Conservation (phyloP, 1,140 invertebrate species). For the Temnothorax nylanderi region DNA sequence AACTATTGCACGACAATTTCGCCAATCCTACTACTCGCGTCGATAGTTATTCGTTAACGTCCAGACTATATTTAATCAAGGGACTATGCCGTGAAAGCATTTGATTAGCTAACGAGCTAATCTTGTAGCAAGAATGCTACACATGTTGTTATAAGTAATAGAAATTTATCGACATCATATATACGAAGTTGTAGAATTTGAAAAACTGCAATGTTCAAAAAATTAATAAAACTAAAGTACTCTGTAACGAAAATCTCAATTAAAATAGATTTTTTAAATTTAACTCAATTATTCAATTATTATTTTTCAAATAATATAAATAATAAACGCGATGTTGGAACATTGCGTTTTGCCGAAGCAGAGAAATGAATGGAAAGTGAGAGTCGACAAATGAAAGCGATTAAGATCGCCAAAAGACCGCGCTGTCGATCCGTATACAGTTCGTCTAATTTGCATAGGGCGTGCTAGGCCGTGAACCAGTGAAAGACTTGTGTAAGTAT, state of each 20-base stretch:
- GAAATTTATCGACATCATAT: not conserved
- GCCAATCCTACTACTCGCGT: not conserved
- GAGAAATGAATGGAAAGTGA: not conserved
- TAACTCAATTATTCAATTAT: not conserved
- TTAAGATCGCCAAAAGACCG: not conserved
- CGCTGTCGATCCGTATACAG: not conserved
- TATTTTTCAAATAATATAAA: not conserved
- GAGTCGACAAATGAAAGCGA: slow-evolving; percentile 10
- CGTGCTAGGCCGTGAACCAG: not conserved
- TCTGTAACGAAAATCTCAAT: not conserved
- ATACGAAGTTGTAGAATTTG: not conserved
- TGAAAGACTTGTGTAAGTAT: not conserved
- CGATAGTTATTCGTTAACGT: not conserved
- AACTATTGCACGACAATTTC: not conserved
- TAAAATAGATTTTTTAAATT: not conserved
- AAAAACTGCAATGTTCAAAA: not conserved
- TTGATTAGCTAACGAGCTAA: not conserved
- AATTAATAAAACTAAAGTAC: not conserved
- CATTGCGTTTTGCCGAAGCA: not conserved
- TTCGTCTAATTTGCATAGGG: slow-evolving; percentile 25
- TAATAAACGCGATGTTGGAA: not conserved
- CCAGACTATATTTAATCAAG: slow-evolving; percentile 5
- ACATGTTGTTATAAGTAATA: not conserved
- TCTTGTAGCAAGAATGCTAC: not conserved
- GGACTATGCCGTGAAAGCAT: not conserved